Conservation (phyloP, 2,797 vertebrate genomes). For the Pogoniulus pusillus region DNA sequence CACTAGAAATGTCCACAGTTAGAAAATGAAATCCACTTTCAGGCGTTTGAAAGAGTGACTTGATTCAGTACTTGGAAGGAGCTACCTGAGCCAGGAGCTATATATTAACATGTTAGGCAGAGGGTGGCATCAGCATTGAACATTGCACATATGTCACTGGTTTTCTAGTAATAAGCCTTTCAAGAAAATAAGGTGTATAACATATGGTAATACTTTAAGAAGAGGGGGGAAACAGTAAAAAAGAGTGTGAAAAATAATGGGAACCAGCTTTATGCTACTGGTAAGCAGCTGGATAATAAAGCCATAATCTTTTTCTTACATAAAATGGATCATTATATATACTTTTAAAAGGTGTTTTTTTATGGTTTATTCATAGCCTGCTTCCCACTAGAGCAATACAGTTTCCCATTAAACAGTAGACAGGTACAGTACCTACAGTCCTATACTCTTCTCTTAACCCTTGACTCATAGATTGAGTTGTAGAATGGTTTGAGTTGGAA, state of each 20-base stretch:
- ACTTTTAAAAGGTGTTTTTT: background rate
- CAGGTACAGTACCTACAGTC: background rate
- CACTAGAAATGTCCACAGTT: background rate
- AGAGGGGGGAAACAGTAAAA: background rate
- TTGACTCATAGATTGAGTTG: background rate
- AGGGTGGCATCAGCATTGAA: background rate
- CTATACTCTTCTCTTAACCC: background rate
- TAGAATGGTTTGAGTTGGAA: too few species aligned
- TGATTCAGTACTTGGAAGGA: background rate
- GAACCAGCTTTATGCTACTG: slow-evolving; percentile 60
- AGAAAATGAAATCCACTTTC: background rate
- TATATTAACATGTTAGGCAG: background rate
- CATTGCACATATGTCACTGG: background rate
- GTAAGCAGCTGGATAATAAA: slow-evolving; percentile 40
- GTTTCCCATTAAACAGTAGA: slow-evolving; percentile 20
- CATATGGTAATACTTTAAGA: slow-evolving; percentile 21
- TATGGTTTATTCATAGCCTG: background rate
- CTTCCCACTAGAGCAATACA: slow-evolving; percentile 21
- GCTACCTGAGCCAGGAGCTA: background rate
- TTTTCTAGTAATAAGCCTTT: slow-evolving; percentile 11
- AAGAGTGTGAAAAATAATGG: slow-evolving; percentile 17
- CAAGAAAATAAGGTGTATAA: slow-evolving; percentile 27
- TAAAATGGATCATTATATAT: background rate
- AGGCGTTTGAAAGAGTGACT: background rate
- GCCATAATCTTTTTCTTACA: background rate